phyloP scores from a whole-genome alignment of 2,888 invertebrate genomes.

The Dicyrtoma fusca region DNA sequence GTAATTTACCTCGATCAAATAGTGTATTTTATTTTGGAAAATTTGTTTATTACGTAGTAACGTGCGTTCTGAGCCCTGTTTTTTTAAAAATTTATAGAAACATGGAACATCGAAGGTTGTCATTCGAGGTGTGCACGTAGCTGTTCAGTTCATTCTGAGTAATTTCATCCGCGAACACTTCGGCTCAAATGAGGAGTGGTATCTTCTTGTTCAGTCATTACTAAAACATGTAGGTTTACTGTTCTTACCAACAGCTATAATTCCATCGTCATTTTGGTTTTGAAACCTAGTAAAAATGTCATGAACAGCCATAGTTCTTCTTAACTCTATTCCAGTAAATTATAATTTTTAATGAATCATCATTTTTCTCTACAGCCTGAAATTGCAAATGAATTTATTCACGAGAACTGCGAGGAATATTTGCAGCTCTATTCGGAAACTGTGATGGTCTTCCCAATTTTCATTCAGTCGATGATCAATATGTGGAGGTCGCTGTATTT shows the following conservation, averaged over 20 bases:
- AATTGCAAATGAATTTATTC: slow-evolving; percentile 37
- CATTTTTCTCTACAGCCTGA: slow-evolving; percentile 26
- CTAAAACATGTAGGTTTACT: slow-evolving; percentile 45
- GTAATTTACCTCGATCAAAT: too few species aligned
- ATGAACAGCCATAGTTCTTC: too few species aligned
- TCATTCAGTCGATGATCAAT: slow-evolving; percentile 31
- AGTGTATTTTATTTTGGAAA: too few species aligned
- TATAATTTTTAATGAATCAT: slow-evolving; percentile 3
- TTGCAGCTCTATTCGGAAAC: slow-evolving; percentile 36
- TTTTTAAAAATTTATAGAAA: slow-evolving; percentile 37
- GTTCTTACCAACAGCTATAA: too few species aligned
- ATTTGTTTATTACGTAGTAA: too few species aligned
- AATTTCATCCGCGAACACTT: slow-evolving; percentile 36
- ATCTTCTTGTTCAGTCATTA: slow-evolving; percentile 18
- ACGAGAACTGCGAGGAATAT: slow-evolving; percentile 30
- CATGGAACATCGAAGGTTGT: slow-evolving; percentile 39
- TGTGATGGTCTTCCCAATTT: slow-evolving; percentile 38
- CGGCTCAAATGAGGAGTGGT: slow-evolving; percentile 36
- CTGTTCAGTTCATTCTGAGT: slow-evolving; percentile 33
- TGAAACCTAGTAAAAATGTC: too few species aligned
- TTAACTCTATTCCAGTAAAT: too few species aligned
- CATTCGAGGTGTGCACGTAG: slow-evolving; percentile 26
- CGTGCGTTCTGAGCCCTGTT: too few species aligned
- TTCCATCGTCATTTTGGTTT: too few species aligned
- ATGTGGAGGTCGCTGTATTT: slow-evolving; percentile 40